Base-by-base conservation (phyloP, 2,888 invertebrate genomes). In the Tinea semifulvella region DNA sequence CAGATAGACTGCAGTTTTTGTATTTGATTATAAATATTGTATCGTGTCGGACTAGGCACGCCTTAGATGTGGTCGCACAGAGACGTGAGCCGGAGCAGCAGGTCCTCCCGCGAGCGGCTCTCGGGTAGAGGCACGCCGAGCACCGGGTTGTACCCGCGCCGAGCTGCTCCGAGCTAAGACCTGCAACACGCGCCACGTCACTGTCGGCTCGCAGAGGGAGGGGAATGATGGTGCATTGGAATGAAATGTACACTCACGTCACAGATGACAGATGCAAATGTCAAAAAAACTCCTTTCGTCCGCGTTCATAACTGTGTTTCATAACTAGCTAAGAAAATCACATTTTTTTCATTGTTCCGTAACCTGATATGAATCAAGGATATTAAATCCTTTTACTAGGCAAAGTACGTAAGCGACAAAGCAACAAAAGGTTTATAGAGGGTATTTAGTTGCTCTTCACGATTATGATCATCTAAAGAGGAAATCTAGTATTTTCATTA, bases 31-130 rank as follows among this genome's bases (percentile, higher is more conserved):
- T 31, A 31, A 36, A 36, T 28, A 40, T 22, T 40, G 40, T 40
- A 40, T 38, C n/a, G 43, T 26, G 43, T 28, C 43, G 72, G 79
- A 80, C 79, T 79, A 79, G 79, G 74, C 69, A 71, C 65, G 72
- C 76, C 65, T 40, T 42, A 38, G 74, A 76, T 61, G 63, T 69
- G 71, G 72, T 77, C 75, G 76, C 77, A 77, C 79, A 79, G 76
- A 75, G 72, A 72, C 61, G 69, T 11, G 13, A 38, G 38, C 38
- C 16, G 36, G 25, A 18, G 18, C 19, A n/a, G 38, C n/a, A 38
- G 18, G 8, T 20, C 42, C 11, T 22, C 25, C 4, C 16, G 20
- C n/a, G 14, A 11, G 22, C 10, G 14, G 10, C 13, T 11, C 2
- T 11, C 19, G 19, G 22, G 42, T n/a, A 14, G 13, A 14, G 20